Conservation (phyloP, 2,797 vertebrate species). For the Artibeus jamaicensis region DNA sequence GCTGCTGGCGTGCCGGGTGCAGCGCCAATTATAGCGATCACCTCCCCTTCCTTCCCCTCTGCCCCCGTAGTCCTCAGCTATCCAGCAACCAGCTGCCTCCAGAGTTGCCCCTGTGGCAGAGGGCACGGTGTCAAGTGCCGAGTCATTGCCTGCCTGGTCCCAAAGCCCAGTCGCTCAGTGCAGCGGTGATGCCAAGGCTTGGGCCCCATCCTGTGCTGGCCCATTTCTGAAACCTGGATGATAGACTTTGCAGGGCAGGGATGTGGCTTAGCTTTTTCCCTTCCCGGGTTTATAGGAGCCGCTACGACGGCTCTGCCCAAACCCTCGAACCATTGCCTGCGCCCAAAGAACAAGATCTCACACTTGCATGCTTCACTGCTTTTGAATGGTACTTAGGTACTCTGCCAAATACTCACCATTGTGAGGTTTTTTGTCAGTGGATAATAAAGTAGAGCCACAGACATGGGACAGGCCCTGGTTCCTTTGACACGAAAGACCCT, state of each 20-base stretch:
- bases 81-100: background rate
- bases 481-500: background rate
- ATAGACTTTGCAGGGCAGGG: background rate
- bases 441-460: background rate
- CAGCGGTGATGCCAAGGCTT: background rate
- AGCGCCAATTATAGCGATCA: background rate
- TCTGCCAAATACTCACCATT: background rate
- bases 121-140: background rate
- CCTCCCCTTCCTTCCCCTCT: no score
- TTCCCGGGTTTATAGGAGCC: background rate
- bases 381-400: background rate
- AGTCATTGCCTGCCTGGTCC: background rate
- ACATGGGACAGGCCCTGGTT: background rate
- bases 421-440: background rate
- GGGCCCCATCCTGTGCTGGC: background rate
- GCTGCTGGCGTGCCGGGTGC: background rate
- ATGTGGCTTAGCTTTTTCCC: background rate
- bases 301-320: background rate
- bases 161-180: background rate
- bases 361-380: background rate
- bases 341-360: background rate
- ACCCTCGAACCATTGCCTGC: background rate
- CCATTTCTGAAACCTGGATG: background rate
- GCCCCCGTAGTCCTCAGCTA: background rate
- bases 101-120: rapidly evolving